A percentile compares a stretch with the other conserved stretches of the same genome.
Evolutionary conservation across 2,888 invertebrate species (phyloP).

Genomic region (Pasiphila rectangulata): DNA sequence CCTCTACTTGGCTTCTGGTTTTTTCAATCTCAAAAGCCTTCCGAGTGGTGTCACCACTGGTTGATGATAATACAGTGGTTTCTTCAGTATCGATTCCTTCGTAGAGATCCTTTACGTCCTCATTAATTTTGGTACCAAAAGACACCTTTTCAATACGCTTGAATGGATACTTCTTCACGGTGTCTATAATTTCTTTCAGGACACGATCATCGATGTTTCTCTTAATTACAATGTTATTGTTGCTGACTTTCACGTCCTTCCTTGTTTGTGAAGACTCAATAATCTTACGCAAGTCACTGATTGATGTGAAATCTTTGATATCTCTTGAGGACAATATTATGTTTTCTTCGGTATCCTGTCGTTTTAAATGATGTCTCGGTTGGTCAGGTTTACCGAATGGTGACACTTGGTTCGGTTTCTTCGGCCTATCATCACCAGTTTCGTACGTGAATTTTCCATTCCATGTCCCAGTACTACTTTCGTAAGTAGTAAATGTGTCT

Average conservation of each 20-base stretch:
- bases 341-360: constrained; percentile 75
- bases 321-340: constrained; percentile 73
- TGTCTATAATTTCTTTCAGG: constrained; percentile 73
- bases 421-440: constrained; percentile 68
- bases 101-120: constrained; percentile 80
- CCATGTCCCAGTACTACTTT: constrained; percentile 77
- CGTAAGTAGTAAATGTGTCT: constrained; percentile 68
- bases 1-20: constrained; percentile 74
- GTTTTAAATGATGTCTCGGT: constrained; percentile 67
- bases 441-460: constrained; percentile 81
- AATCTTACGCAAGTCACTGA: constrained; percentile 71
- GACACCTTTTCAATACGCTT: constrained; percentile 77
- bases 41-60: constrained; percentile 62
- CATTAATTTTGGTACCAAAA: constrained; percentile 79
- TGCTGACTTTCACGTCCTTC: constrained; percentile 70
- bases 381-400: constrained; percentile 68
- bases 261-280: constrained; percentile 68
- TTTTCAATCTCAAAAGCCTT: constrained; percentile 74
- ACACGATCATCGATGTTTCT: constrained; percentile 72
- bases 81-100: constrained; percentile 71
- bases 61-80: constrained; percentile 59
- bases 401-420: constrained; percentile 65
- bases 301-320: constrained; percentile 75
- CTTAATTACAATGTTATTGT: constrained; percentile 72
- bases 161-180: constrained; percentile 75